Evolutionary conservation across 2,888 invertebrate species (phyloP).

Genomic region (Spialia ferax): DNA sequence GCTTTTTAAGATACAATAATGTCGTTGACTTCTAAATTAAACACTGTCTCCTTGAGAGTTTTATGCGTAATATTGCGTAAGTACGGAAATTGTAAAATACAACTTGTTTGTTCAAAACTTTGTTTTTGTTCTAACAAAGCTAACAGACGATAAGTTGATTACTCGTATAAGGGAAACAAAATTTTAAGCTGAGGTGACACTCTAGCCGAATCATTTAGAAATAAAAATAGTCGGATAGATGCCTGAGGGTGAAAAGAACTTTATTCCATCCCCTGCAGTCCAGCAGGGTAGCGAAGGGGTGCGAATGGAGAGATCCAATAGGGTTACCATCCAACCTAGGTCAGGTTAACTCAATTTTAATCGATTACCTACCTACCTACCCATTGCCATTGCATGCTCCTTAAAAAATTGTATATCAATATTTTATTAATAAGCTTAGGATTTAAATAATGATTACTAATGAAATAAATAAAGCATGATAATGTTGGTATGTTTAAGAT

Average conservation of each 20-base stretch:
- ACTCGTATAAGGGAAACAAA: constrained; percentile 25
- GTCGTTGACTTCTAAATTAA: background rate
- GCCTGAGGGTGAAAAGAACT: constrained; percentile 64
- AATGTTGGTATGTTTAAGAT: too few species aligned
- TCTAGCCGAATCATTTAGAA: constrained; percentile 67
- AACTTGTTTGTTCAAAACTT: too few species aligned
- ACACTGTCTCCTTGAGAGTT: background rate
- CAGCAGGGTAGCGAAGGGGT: constrained; percentile 48
- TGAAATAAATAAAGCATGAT: too few species aligned
- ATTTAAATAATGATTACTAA: too few species aligned
- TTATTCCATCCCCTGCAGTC: constrained; percentile 66
- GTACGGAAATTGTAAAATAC: background rate
- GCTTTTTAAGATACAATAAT: background rate
- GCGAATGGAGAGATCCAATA: constrained; percentile 45
- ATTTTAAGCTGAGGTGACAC: constrained; percentile 57
- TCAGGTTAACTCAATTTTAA: too few species aligned
- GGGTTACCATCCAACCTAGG: too few species aligned
- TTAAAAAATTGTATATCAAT: too few species aligned
- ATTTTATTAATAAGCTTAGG: too few species aligned
- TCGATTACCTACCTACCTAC: too few species aligned
- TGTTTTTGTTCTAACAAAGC: constrained; percentile 1
- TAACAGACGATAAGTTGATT: constrained; percentile 8
- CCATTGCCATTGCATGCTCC: too few species aligned
- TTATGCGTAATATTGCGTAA: background rate
- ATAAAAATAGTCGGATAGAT: constrained; percentile 73